A percentile compares a stretch with the other conserved stretches of the same genome.
phyloP scores from a whole-genome alignment of 35 echinoderm and acorn worm genomes.

The Ptychodera flava region DNA sequence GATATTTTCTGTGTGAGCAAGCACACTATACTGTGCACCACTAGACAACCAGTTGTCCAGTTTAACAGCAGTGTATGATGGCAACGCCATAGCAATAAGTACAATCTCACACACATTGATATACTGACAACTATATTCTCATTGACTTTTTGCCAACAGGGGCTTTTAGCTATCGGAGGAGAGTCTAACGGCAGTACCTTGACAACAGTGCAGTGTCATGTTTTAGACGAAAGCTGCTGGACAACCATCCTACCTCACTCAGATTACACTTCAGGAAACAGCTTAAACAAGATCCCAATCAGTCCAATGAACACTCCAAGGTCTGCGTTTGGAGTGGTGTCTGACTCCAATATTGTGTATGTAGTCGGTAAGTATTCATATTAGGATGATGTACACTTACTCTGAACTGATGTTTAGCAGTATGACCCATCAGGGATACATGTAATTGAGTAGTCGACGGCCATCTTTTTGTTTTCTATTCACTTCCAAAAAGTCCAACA shows the following conservation, averaged over 20 bases:
- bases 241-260: neutral
- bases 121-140: too few species aligned
- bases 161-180: slow-evolving; percentile 23
- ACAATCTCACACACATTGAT: too few species aligned
- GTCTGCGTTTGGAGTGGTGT: slow-evolving; percentile 21
- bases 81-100: too few species aligned
- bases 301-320: neutral
- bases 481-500: neutral
- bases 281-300: neutral
- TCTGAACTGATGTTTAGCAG: neutral
- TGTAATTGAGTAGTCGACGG: neutral
- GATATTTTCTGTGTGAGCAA: too few species aligned
- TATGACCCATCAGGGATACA: neutral
- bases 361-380: slow-evolving; percentile 9
- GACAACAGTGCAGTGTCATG: neutral
- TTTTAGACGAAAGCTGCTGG: neutral
- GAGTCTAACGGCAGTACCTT: slow-evolving; percentile 17
- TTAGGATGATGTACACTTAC: neutral
- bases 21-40: too few species aligned
- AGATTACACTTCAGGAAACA: neutral
- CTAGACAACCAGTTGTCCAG: too few species aligned
- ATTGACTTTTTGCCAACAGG: too few species aligned
- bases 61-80: too few species aligned
- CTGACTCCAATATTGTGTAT: slow-evolving; percentile 4
- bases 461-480: neutral